Base-by-base conservation (phyloP, 2,888 invertebrate species). In the Leptarthrus brevirostris region DNA sequence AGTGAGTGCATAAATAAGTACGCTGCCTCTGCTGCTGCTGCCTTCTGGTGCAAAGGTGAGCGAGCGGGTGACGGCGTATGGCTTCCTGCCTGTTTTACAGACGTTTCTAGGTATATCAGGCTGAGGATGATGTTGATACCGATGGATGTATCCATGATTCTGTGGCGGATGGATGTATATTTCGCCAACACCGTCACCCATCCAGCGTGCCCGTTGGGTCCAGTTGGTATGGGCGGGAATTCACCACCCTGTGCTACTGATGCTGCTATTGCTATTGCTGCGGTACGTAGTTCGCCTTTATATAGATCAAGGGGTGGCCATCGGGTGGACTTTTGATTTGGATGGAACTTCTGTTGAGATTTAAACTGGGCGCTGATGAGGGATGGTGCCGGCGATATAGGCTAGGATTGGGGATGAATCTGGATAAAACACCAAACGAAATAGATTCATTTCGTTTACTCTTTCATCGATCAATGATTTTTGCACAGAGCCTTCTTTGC, bases 391-490 rank as follows among this genome's bases (percentile, higher is more conserved):
- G 47, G 64, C 36, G 64, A 61, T 66, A 69, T 69, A 69, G 69
- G 52, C 30, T 40, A 34, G 52, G 30, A 34, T 52, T 69, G 71
- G 40, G 54, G 44, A 56, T 40, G 44, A 40, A 72, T 72, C 72
- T 47, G 47, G 56, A 56, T 56, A 72, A 56, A 72, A 72, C 44
- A 72, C 44, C 72, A 40, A 72, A 72, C 72, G 56, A 72, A 72
- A 72, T 72, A 72, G 72, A 72, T 72, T 72, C 56, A 56, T 72
- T 72, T 72, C 56, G 72, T 72, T 72, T 69, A 52, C 69, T 69
- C 69, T 69, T 69, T 52, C 69, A 69, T 12, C 49, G 52, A 52
- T 69, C 69, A 69, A 69, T 69, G 52, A 52, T 69, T 52, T 69
- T 52, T 69, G 52, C 18, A 49, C 52, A 49, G 64, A 44, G 36